A percentile compares a stretch with the other conserved stretches of the same genome.
These are phyloP conservation scores for Habroteleia sp. DNA, from an alignment of 2,888 invertebrate species.

Conservation along the genomic window DNA sequence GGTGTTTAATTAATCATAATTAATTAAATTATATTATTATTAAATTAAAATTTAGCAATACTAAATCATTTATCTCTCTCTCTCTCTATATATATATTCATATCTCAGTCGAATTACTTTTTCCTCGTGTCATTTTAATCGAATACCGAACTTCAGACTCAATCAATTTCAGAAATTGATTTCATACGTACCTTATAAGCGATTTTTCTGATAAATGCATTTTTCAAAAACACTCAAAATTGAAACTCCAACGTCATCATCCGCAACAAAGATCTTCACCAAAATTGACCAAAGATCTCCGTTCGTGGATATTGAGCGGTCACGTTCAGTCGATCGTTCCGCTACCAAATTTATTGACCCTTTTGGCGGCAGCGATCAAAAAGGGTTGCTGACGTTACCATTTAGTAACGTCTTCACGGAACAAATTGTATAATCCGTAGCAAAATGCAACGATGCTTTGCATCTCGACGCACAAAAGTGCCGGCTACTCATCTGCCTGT, in stretches of 20 bases:
- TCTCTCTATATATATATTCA: too few relatives aligned
- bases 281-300: conserved; percentile 11
- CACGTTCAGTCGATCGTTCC: conserved; percentile 35
- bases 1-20: too few relatives aligned
- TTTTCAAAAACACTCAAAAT: too few relatives aligned
- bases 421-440: conserved; percentile 77
- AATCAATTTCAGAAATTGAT: too few relatives aligned
- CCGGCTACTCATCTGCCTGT: conserved; percentile 26
- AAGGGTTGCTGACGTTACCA: conserved; percentile 51
- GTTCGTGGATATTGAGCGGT: conserved; percentile 16
- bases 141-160: too few relatives aligned
- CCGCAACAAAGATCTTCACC: conserved; percentile 3
- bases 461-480: conserved; percentile 40
- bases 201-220: conserved; percentile 18
- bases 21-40: too few relatives aligned
- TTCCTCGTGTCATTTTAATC: too few relatives aligned
- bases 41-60: too few relatives aligned
- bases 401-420: conserved; percentile 66
- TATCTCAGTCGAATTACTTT: too few relatives aligned
- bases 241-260: conserved; percentile 18
- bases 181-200: too few relatives aligned
- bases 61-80: too few relatives aligned
- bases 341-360: conserved; percentile 30
- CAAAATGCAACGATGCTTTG: conserved; percentile 65
- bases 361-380: conserved; percentile 34